These are phyloP conservation scores for Eristalis arbustorum DNA, from an alignment of 2,888 invertebrate genomes.

Conservation along the genomic window DNA sequence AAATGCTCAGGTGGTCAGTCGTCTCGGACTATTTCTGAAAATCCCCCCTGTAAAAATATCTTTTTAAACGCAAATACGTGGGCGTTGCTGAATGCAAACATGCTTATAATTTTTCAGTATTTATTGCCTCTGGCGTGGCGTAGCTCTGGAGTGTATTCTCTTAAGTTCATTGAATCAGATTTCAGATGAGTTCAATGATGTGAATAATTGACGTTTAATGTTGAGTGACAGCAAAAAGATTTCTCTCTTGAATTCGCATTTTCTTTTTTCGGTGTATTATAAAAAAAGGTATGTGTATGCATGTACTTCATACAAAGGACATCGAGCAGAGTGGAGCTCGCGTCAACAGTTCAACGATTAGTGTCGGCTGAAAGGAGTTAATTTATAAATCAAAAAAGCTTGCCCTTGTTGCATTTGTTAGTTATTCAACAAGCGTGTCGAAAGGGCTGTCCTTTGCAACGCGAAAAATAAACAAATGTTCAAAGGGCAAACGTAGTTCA, in stretches of 20 bases:
- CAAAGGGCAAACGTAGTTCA: not conserved
- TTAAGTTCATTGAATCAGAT: not conserved
- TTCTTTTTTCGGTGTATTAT: not conserved
- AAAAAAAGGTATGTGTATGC: not conserved
- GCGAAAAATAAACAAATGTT: not conserved
- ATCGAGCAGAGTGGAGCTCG: not conserved
- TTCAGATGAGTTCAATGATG: not conserved
- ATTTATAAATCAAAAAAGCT: not conserved
- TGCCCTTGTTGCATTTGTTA: slow-evolving; percentile 46
- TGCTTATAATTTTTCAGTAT: not conserved
- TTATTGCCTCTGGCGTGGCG: not conserved
- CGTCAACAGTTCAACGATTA: not conserved
- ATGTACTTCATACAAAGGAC: not conserved
- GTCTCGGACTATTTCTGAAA: not conserved
- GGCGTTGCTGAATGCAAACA: not conserved
- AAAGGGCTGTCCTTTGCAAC: not conserved
- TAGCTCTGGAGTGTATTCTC: not conserved
- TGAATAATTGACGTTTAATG: not conserved
- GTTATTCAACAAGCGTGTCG: not conserved
- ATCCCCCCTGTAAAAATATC: not conserved
- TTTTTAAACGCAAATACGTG: not conserved
- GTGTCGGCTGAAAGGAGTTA: not conserved
- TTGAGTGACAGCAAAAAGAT: not conserved
- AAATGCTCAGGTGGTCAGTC: not conserved
- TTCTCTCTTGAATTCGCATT: not conserved